Evolutionary conservation across 2,888 invertebrate genomes (phyloP), one percentile per base, ranked within the genome.

Genomic region (Marronus borbonicus): DNA sequence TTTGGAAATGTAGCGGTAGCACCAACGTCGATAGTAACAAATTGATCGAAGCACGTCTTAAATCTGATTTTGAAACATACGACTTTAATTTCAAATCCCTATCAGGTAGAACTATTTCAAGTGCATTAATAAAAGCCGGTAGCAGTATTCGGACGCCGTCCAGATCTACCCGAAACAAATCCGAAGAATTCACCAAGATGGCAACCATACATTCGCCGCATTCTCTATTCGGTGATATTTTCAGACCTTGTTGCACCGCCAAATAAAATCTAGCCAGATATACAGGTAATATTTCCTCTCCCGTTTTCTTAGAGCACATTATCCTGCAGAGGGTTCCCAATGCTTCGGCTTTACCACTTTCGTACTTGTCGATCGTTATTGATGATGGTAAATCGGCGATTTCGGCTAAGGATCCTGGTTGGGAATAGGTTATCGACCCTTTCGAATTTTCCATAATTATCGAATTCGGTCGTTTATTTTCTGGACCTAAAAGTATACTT

Each of bases 191-290:
- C 66, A 95, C 90, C 78, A 98, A 90, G 85, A 98, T 96, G 80
- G 96, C 96, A 50, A 97, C 95, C 85, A 98, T 89, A n/a, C 94
- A 94, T 88, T 95, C 94, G 17, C 93, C 93, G 83, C 93, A 93
- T 86, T 93, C 93, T 79, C 84, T 86, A 20, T 82, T 93, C 91
- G 83, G 93, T 91, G 79, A 17, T 10, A 81, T 68, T 76, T 80
- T 81, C 28, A 98, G 91, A 0, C 98, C 98, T 87, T 97, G 96
- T 84, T 95, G 95, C 81, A 99, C 89, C 3, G 97, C 96, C 84
- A 97, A 93, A 89, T 98, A 98, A 89, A 98, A 97, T 69, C 98
- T 92, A 10, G 98, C 97, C 84, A 98, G 91, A 90, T 99, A 99
- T 1, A 95, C 95, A 0, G 98, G 96, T 76, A 97, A 90, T 83